phyloP scores from a whole-genome alignment of 2,797 vertebrate genomes.

The Semaprochilodus insignis region DNA sequence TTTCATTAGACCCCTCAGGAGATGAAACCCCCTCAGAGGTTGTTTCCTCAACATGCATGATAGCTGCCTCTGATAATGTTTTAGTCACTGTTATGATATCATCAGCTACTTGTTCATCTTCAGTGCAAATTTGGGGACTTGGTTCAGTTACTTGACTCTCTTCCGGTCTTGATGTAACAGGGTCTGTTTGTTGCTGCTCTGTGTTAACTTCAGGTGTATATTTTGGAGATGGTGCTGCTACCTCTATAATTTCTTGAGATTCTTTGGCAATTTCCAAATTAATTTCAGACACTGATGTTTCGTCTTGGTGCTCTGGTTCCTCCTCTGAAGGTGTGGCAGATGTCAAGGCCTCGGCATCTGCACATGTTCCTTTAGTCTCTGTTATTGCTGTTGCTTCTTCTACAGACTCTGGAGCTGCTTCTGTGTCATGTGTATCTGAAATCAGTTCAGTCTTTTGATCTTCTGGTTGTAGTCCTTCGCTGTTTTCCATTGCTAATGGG shows the following conservation, averaged over 20 bases:
- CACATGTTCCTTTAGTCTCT: conserved; percentile 2
- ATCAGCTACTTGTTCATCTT: conserved; percentile 28
- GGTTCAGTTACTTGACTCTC: conserved; percentile 3
- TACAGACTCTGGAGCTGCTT: background rate
- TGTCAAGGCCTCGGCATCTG: background rate
- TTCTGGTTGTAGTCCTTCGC: conserved; percentile 20
- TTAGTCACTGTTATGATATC: conserved; percentile 16
- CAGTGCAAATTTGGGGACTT: conserved; percentile 7
- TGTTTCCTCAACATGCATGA: conserved; percentile 45
- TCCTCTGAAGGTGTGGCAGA: conserved; percentile 20
- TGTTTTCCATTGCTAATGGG: background rate
- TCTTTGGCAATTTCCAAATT: conserved; percentile 18
- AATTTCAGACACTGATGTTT: conserved; percentile 41
- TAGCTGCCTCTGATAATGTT: conserved; percentile 24
- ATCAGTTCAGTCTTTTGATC: conserved; percentile 2
- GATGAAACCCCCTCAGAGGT: background rate
- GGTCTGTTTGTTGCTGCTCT: conserved; percentile 11
- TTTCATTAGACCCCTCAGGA: conserved; percentile 24
- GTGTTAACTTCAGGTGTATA: background rate
- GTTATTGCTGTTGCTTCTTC: conserved; percentile 13
- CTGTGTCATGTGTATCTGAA: conserved; percentile 32
- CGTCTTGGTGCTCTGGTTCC: conserved; percentile 30
- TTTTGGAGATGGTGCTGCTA: background rate
- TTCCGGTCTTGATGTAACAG: conserved; percentile 15
- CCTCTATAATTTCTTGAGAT: conserved; percentile 12